These are phyloP conservation scores for Zapus hudsonius DNA, from an alignment of 2,113 vertebrate species.

Conservation along the genomic window DNA sequence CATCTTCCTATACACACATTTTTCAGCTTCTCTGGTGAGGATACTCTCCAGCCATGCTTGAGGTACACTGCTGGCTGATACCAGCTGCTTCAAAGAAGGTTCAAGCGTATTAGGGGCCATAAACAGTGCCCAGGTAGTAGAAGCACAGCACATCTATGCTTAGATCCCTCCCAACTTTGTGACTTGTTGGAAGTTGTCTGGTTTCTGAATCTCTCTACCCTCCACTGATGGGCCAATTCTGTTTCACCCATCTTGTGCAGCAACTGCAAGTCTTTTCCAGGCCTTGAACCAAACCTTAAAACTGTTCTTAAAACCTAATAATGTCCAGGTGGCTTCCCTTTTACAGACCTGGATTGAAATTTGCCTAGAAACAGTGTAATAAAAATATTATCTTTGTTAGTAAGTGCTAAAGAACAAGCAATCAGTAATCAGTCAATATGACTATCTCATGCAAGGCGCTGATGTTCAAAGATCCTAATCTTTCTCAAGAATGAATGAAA, in stretches of 20 bases:
- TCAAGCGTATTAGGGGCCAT: background rate
- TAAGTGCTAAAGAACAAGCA: background rate
- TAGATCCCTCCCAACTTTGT: background rate
- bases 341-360: background rate
- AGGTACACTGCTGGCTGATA: background rate
- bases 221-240: background rate
- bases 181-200: background rate
- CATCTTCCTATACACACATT: background rate
- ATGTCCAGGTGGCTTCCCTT: background rate
- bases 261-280: background rate
- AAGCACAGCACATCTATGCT: background rate
- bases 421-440: background rate
- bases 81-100: background rate
- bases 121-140: background rate
- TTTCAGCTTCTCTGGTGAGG: background rate
- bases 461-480: background rate
- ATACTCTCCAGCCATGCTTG: background rate
- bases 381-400: constrained; percentile 24
- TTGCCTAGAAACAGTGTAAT: background rate
- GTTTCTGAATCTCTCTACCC: background rate
- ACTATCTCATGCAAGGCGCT: background rate
- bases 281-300: background rate
- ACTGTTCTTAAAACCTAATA: background rate
- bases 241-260: background rate
- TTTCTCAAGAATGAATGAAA: background rate